These are phyloP conservation scores for Atta cephalotes DNA, from an alignment of 1,140 invertebrate genomes.

Conservation along the genomic window DNA sequence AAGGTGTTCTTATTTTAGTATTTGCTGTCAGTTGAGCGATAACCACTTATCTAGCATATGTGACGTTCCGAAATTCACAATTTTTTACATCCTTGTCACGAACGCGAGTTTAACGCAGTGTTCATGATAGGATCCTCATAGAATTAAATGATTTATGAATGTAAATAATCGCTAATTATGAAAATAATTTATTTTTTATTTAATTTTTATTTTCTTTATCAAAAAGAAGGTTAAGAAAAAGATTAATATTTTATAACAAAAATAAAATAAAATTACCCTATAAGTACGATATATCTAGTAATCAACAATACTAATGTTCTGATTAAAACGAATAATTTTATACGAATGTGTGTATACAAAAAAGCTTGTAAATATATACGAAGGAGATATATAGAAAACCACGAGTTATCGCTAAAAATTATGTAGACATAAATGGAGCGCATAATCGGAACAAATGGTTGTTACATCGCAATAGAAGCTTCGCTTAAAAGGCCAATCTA, in stretches of 20 bases:
- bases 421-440: constrained; percentile 4
- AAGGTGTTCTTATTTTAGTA: constrained; percentile 12
- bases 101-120: background rate
- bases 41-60: constrained; percentile 26
- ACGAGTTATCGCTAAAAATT: background rate
- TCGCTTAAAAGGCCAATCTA: constrained; percentile 36
- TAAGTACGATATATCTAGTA: no score
- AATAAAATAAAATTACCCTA: no score
- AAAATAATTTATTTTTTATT: background rate
- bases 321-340: background rate
- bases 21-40: constrained; percentile 22
- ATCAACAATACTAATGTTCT: background rate
- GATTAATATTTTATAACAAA: background rate
- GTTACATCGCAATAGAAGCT: background rate
- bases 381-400: background rate
- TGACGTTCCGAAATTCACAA: constrained; percentile 24
- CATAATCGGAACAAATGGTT: constrained; percentile 12
- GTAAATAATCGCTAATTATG: background rate
- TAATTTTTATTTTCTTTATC: background rate
- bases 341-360: background rate
- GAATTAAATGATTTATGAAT: background rate
- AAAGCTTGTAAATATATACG: background rate
- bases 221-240: background rate
- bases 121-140: background rate
- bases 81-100: background rate